Base-by-base conservation (phyloP, 2,113 vertebrate species). In the Cacatua alba region DNA sequence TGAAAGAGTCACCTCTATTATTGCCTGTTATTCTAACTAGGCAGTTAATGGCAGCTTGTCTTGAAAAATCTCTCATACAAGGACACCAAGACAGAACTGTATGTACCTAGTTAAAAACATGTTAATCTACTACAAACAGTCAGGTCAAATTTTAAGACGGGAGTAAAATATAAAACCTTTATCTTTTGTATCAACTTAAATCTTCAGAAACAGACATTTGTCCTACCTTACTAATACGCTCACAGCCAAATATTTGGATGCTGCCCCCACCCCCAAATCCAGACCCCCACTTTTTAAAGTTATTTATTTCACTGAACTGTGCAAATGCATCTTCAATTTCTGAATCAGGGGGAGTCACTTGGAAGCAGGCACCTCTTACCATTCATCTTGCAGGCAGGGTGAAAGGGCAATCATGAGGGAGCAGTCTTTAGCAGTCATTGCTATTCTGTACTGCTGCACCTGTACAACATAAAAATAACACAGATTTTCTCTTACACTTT, bases 381-480 rank as follows among this genome's bases (percentile, higher is more conserved):
- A 98, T 83, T 99, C 98, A 5, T 98, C 98, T 92, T 99, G 98
- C 31, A 97, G 95, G 57, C 98, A 98, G 23, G 99, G 99, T 11
- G 99, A 98, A 20, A 99, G 98, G 9, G 98, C 97, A 5, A 99
- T 98, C 99, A 99, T 99, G 95, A 99, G 98, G 85, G 99, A 99
- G 95, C 99, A 99, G 97, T 99, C 99, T 92, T 99, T 99, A 35
- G 99, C 99, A 0, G 99, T 99, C 99, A 99, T 99, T 68, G 99
- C 98, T 13, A 99, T 98, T 62, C 99, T 98, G 97, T 99, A 99
- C 97, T 99, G 99, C 87, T 99, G 99, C 88, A 99, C 98, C 99
- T 99, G 76, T 1, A 17, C 59, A 70, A 84, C 52, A 51, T 2
- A 52, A 68, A 80, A 41, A 18, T 1, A 43, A 28, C 9, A 49